A percentile compares a stretch with the other conserved stretches of the same genome.
These are phyloP conservation scores for Halesus radiatus DNA, from an alignment of 1,140 invertebrate species.

Conservation along the genomic window DNA sequence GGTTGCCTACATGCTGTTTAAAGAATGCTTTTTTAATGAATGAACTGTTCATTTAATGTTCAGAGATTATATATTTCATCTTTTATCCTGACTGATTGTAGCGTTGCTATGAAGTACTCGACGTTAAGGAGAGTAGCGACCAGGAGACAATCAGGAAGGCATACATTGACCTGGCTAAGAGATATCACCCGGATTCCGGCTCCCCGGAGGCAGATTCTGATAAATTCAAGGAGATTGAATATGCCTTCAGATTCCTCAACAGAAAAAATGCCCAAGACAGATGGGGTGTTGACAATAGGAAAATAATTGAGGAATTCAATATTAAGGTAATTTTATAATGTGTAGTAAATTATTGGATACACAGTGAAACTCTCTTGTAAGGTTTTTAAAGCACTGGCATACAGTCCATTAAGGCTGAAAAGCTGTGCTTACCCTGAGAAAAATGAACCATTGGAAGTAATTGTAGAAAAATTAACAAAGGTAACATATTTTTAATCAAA, in stretches of 20 bases:
- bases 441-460: too few relatives aligned
- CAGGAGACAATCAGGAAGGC: slow-evolving; percentile 79
- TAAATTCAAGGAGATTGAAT: slow-evolving; percentile 81
- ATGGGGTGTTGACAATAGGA: slow-evolving; percentile 63
- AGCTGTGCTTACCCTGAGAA: too few relatives aligned
- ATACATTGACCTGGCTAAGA: slow-evolving; percentile 83
- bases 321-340: slow-evolving; percentile 61
- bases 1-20: too few relatives aligned
- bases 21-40: not conserved
- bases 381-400: too few relatives aligned
- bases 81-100: slow-evolving; percentile 60
- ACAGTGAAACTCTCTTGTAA: too few relatives aligned
- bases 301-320: slow-evolving; percentile 67
- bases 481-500: too few relatives aligned
- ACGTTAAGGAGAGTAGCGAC: slow-evolving; percentile 76
- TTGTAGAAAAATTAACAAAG: too few relatives aligned
- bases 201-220: slow-evolving; percentile 75
- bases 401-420: too few relatives aligned
- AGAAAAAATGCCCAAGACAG: slow-evolving; percentile 71
- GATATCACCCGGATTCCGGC: slow-evolving; percentile 86
- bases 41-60: not conserved
- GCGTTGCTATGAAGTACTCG: slow-evolving; percentile 78
- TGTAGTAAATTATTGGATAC: too few relatives aligned
- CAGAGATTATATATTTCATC: not conserved
- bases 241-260: slow-evolving; percentile 70